phyloP scores from a whole-genome alignment of 2,888 invertebrate species.

The Eumacrocentrus americanus region DNA sequence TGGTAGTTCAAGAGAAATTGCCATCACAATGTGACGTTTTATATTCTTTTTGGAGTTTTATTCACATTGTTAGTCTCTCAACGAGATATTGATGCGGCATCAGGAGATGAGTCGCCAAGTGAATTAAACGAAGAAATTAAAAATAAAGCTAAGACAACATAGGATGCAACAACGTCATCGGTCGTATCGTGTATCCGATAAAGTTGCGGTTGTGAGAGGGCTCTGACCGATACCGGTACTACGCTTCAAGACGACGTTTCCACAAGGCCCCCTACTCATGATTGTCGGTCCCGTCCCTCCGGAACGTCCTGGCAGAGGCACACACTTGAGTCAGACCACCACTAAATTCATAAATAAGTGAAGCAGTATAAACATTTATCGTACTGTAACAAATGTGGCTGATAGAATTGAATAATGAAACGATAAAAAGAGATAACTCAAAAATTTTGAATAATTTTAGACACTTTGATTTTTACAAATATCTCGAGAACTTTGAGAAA shows the following conservation, averaged over 20 bases:
- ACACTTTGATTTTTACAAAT: too few species aligned
- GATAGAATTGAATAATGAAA: neutral
- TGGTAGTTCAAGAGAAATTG: too few species aligned
- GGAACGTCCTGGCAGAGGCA: constrained; percentile 1
- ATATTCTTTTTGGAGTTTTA: neutral
- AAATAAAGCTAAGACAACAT: neutral
- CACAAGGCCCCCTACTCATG: constrained; percentile 13
- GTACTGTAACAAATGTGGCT: neutral
- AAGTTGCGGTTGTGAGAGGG: neutral
- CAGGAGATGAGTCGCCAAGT: neutral
- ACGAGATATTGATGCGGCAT: neutral
- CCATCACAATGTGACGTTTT: neutral
- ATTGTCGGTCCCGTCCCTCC: constrained; percentile 7
- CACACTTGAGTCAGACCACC: constrained; percentile 9
- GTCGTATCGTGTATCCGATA: neutral
- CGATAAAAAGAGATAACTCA: too few species aligned
- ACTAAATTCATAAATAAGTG: constrained; percentile 1
- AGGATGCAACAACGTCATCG: neutral
- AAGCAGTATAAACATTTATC: neutral
- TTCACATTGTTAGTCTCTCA: neutral
- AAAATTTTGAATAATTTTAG: too few species aligned
- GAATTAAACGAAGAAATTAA: too few species aligned
- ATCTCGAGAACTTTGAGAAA: too few species aligned
- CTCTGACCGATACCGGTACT: constrained; percentile 27
- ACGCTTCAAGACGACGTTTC: constrained; percentile 23